Evolutionary conservation across 2,797 vertebrate genomes (phyloP).

Genomic region (Halcyon leucocephala): DNA sequence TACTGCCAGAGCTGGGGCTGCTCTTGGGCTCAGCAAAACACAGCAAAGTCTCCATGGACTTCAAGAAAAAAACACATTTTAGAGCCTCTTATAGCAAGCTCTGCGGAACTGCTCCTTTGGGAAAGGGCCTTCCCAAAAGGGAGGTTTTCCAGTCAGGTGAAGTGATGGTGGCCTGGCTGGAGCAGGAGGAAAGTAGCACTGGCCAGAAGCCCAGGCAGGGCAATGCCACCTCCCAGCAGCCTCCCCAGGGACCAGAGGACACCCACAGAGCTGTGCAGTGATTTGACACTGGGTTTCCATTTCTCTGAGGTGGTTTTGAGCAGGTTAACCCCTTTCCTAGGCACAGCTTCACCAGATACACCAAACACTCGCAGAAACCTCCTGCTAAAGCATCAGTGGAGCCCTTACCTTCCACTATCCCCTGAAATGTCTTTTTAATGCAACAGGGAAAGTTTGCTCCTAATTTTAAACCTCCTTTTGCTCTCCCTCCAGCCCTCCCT

Average conservation of each 20-base stretch:
- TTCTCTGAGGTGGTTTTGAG: not conserved
- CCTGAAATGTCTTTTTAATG: not conserved
- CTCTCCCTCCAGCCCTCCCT: not conserved
- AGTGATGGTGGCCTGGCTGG: not conserved
- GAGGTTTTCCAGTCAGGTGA: not conserved
- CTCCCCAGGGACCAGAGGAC: not conserved
- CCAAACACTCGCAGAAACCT: not conserved
- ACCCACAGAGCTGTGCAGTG: not conserved
- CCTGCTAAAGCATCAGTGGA: not conserved
- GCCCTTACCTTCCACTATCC: not conserved
- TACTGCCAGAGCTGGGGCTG: not conserved
- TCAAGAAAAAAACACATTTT: not conserved
- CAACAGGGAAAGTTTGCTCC: conserved; percentile 39
- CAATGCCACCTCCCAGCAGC: not conserved
- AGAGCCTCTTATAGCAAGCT: not conserved
- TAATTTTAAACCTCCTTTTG: not conserved
- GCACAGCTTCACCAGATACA: not conserved
- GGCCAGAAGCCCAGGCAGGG: not conserved
- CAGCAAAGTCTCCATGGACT: not conserved
- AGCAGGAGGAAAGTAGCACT: not conserved
- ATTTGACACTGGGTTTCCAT: not conserved
- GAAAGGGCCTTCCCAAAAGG: conserved; percentile 3
- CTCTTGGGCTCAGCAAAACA: not conserved
- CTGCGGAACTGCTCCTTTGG: not conserved
- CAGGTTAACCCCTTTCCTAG: not conserved